Evolutionary conservation across 2,113 vertebrate species (phyloP).

Genomic region (Scomber japonicus): DNA sequence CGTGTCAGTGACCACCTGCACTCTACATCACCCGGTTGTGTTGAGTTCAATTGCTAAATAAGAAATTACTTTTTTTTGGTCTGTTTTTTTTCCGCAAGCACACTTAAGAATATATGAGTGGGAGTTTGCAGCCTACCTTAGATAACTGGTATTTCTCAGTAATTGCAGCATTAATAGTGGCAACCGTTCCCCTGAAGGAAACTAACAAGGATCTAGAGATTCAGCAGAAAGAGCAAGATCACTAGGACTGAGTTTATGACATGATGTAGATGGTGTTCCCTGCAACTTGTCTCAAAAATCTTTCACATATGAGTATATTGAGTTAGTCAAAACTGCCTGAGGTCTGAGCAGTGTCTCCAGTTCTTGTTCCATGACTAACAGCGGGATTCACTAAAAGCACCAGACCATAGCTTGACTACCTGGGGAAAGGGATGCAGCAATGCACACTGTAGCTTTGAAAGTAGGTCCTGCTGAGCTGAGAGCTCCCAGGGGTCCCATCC

Average conservation of each 20-base stretch:
- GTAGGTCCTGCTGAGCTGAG: slow-evolving; percentile 15
- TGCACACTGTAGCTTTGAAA: slow-evolving; percentile 4
- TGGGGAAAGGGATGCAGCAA: not conserved
- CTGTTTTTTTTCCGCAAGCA: too few relatives aligned
- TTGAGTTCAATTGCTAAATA: too few relatives aligned
- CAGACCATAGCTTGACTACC: not conserved
- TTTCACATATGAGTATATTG: not conserved
- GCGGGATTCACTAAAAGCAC: not conserved
- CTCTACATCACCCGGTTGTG: too few relatives aligned
- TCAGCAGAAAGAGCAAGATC: not conserved
- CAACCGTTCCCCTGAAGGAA: not conserved
- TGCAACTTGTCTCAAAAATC: not conserved
- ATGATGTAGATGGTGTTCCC: not conserved
- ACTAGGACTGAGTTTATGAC: not conserved
- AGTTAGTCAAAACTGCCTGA: not conserved
- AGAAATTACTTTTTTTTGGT: too few relatives aligned
- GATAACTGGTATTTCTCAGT: too few relatives aligned
- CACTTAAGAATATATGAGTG: too few relatives aligned
- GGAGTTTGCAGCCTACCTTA: too few relatives aligned
- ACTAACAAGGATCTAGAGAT: not conserved
- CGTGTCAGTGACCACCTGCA: too few relatives aligned
- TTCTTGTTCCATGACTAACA: not conserved
- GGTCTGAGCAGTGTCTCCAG: not conserved
- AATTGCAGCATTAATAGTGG: not conserved
- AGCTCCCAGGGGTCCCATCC: not conserved